phyloP scores from a whole-genome alignment of 64 coral and sea anemone genomes.

The Catalaphyllia jardinei region DNA sequence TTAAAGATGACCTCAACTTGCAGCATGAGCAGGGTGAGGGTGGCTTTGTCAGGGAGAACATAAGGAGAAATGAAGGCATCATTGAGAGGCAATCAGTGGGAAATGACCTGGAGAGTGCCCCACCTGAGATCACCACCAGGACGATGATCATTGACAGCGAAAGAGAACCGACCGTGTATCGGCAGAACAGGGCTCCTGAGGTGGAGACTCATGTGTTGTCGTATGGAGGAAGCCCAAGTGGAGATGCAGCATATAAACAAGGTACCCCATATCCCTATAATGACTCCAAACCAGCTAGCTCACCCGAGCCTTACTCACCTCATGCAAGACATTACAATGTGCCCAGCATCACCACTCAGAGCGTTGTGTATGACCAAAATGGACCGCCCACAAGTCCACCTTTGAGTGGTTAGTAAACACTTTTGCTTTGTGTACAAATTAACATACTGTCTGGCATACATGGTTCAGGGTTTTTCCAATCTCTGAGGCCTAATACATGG shows the following conservation, averaged over 20 bases:
- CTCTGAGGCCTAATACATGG: too few species aligned
- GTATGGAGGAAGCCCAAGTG: slow-evolving; percentile 20
- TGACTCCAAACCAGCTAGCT: not conserved
- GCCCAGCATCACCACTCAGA: slow-evolving; percentile 61
- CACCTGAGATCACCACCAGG: slow-evolving; percentile 62
- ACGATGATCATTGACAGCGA: slow-evolving; percentile 77
- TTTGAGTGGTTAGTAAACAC: slow-evolving; percentile 29
- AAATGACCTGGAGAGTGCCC: slow-evolving; percentile 45
- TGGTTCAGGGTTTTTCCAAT: too few species aligned
- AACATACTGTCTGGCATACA: too few species aligned
- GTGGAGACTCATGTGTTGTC: slow-evolving; percentile 72
- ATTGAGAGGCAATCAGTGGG: slow-evolving; percentile 57
- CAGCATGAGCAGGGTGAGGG: slow-evolving; percentile 86
- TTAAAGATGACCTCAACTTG: slow-evolving; percentile 74
- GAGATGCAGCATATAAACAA: slow-evolving; percentile 25
- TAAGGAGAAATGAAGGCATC: slow-evolving; percentile 41
- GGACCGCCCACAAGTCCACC: slow-evolving; percentile 41
- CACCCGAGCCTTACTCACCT: slow-evolving; percentile 23
- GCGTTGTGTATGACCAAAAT: slow-evolving; percentile 73
- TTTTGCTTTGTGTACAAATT: not conserved
- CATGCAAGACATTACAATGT: slow-evolving; percentile 46
- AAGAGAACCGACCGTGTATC: slow-evolving; percentile 69
- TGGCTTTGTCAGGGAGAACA: slow-evolving; percentile 85
- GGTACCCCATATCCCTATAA: slow-evolving; percentile 30
- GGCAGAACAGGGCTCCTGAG: slow-evolving; percentile 69